Conservation (phyloP, 1,140 invertebrate species). For the Aethina tumida region DNA sequence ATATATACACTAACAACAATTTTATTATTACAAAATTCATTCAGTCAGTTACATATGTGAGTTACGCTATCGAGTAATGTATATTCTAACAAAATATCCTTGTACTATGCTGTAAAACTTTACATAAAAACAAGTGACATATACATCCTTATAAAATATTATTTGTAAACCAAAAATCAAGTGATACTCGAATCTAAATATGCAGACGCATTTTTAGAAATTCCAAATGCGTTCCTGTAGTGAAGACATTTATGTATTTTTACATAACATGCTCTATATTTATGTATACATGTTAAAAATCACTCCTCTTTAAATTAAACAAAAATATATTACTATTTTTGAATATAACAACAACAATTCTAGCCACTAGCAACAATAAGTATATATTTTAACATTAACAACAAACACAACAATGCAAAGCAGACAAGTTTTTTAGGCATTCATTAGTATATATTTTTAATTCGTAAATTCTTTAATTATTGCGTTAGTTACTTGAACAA, state of each 20-base stretch:
- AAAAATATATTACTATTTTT: constrained; percentile 27
- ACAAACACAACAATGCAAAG: constrained; percentile 31
- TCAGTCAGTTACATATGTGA: constrained; percentile 21
- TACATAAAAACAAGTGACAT: constrained; percentile 2
- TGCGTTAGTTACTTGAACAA: constrained; percentile 10
- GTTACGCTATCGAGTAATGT: neutral
- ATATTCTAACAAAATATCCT: neutral
- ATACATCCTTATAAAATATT: no score
- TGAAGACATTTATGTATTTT: constrained; percentile 10
- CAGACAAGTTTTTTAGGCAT: constrained; percentile 16
- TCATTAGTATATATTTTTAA: neutral
- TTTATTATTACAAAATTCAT: constrained; percentile 20
- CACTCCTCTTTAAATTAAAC: constrained; percentile 18
- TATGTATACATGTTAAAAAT: constrained; percentile 24
- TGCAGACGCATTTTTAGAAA: no score
- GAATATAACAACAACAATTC: constrained; percentile 31
- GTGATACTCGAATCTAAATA: no score
- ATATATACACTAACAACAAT: constrained; percentile 25
- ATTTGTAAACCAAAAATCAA: no score
- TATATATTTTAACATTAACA: constrained; percentile 29
- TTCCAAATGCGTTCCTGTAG: constrained; percentile 13
- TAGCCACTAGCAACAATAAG: constrained; percentile 30
- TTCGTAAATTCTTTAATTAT: constrained; percentile 12
- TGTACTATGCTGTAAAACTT: neutral
- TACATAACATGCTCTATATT: constrained; percentile 12